Evolutionary conservation across 2,113 vertebrate species (phyloP), one percentile per base, ranked within the genome.

Genomic region (Catharus minimus): DNA sequence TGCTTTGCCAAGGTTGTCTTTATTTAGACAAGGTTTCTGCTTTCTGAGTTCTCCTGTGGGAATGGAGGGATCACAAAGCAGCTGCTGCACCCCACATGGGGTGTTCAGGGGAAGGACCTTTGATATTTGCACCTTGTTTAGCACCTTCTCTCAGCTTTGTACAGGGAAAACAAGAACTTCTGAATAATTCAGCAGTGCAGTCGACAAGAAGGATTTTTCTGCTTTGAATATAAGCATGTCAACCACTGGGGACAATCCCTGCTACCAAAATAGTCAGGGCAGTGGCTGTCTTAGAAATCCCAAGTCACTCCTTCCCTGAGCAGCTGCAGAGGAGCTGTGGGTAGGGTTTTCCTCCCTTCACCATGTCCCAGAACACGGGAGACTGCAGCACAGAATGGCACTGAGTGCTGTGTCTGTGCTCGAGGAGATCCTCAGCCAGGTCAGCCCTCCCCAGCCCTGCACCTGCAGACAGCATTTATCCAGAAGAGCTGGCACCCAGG

Each of bases 1-100:
- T 30, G 78, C 89, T 74, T 80, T 84, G 78, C 90, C 95, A 96
- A 95, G 95, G 95, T 7, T 93, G 83, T 87, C 88, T 90, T 92
- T 92, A 89, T 92, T 95, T 95, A 94, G 87, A 86, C 89, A 91
- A 93, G 86, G 79, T 68, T 92, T 80, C 84, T 93, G 67, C 84
- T 75, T 50, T 82, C 68, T 64, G 55, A 79, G 16, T 26, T 61
- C 86, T 64, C 88, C 24, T 14, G 55, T 36, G 56, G 74, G 77
- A 84, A 30, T 1, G 3, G 33, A 74, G 73, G 46, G 38, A 10
- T 71, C 46, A 13, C 17, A 33, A 52, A 78, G 43, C 26, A 41
- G 22, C 18, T 10, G 43, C 75, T 32, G 75, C 78, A 24, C 62
- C 33, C 39, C 64, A 6, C 3, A 3, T 7, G 24, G 43, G 38